Percentiles rank a stretch among this genome's conserved stretches.
phyloP scores from a whole-genome alignment of 2,113 vertebrate species.

The Varanus komodoensis region DNA sequence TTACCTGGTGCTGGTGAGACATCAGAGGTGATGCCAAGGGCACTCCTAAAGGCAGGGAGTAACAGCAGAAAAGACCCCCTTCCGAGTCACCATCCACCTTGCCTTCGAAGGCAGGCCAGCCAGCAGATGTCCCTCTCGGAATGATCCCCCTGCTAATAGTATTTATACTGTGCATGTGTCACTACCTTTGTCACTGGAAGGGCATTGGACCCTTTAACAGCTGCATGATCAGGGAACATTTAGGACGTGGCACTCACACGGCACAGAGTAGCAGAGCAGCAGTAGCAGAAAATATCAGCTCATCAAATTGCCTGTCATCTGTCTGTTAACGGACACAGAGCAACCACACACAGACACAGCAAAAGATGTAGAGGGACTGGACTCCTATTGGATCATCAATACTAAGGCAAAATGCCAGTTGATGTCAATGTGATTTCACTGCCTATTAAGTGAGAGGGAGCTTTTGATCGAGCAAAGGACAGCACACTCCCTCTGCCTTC shows the following conservation, averaged over 20 bases:
- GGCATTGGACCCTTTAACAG: background rate
- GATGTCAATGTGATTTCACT: background rate
- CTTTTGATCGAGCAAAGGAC: background rate
- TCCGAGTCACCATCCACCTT: no score
- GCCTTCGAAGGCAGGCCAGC: no score
- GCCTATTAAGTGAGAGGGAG: background rate
- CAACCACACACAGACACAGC: background rate
- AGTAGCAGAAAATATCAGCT: background rate
- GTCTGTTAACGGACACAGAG: background rate
- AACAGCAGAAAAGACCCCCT: background rate
- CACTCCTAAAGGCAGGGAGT: background rate
- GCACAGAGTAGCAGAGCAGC: background rate
- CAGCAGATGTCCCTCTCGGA: no score
- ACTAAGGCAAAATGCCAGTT: background rate
- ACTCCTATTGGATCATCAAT: no score
- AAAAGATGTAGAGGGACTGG: no score
- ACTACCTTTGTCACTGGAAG: background rate
- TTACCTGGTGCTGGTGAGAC: background rate
- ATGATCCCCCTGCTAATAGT: no score
- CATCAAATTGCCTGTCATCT: background rate
- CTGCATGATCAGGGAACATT: background rate
- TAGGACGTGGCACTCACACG: background rate
- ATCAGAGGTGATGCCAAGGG: background rate
- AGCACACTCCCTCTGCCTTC: background rate
- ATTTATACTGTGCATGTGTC: no score